Percentiles rank a stretch among this genome's conserved stretches.
phyloP scores from a whole-genome alignment of 2,888 invertebrate species.

The Melikaiella ostensackeni region DNA sequence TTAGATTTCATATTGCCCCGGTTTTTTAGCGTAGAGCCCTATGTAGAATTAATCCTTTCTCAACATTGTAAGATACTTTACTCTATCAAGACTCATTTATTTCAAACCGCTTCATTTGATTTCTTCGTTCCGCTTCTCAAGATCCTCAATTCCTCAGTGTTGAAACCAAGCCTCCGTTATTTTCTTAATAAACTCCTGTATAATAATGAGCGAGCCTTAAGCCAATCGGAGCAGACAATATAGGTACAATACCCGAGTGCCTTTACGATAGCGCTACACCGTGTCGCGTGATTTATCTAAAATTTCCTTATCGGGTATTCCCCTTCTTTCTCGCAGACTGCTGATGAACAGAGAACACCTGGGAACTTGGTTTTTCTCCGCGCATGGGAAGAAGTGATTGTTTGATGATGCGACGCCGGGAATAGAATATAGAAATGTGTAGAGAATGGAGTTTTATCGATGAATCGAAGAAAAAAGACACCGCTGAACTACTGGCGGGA shows the following conservation, averaged over 20 bases:
- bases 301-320: conserved; percentile 68
- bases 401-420: conserved; percentile 51
- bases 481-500: conserved; percentile 7
- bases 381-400: conserved; percentile 52
- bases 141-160: background rate
- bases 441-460: conserved; percentile 7
- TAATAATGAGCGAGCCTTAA: background rate
- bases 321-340: conserved; percentile 40
- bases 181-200: background rate
- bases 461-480: background rate
- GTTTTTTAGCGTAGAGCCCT: too few relatives aligned
- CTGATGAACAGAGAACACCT: conserved; percentile 14
- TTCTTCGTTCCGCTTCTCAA: background rate
- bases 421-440: conserved; percentile 46
- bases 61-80: too few relatives aligned
- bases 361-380: conserved; percentile 2
- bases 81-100: background rate
- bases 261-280: background rate
- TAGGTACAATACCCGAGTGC: conserved; percentile 45
- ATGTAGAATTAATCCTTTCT: too few relatives aligned
- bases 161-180: background rate
- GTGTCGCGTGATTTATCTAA: conserved; percentile 70
- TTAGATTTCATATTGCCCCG: too few relatives aligned
- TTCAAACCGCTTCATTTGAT: background rate
- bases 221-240: background rate